phyloP scores from a whole-genome alignment of 2,113 vertebrate species.

The Actenoides hombroni region DNA sequence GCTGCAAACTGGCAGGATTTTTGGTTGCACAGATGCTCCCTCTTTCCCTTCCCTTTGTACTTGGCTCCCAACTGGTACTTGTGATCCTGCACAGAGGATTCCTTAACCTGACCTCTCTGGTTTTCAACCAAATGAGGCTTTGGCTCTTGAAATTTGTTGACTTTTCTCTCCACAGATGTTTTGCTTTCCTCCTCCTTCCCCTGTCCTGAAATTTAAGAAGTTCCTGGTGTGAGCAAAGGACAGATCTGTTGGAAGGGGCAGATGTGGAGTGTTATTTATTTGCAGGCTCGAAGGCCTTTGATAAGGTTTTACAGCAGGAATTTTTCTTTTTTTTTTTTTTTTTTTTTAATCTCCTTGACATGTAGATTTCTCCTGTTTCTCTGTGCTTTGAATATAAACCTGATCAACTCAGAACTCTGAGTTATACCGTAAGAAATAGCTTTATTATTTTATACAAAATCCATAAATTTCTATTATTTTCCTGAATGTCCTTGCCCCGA shows the following conservation, averaged over 20 bases:
- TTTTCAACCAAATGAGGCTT: slow-evolving; percentile 51
- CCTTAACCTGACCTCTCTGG: slow-evolving; percentile 46
- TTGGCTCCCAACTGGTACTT: slow-evolving; percentile 48
- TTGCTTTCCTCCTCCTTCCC: slow-evolving; percentile 61
- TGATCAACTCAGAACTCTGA: neutral
- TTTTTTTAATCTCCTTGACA: neutral
- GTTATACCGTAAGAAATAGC: neutral
- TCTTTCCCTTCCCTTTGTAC: slow-evolving; percentile 41
- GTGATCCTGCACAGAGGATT: slow-evolving; percentile 47
- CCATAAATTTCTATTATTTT: neutral
- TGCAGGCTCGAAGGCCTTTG: neutral
- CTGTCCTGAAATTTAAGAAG: slow-evolving; percentile 72
- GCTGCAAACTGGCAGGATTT: neutral
- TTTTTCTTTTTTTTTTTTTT: neutral
- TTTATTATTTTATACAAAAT: slow-evolving; percentile 4
- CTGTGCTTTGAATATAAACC: neutral
- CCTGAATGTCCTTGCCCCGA: neutral
- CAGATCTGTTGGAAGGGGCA: slow-evolving; percentile 9
- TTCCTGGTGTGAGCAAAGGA: slow-evolving; percentile 19
- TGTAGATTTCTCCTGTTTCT: neutral
- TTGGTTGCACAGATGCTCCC: slow-evolving; percentile 25
- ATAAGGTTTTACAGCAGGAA: neutral
- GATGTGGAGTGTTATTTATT: slow-evolving; percentile 6
- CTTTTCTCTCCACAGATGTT: slow-evolving; percentile 71
- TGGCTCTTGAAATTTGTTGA: slow-evolving; percentile 71